Evolutionary conservation across 2,888 invertebrate species (phyloP), one percentile per base, ranked within the genome.

Genomic region (Aproaerema taeniolella): DNA sequence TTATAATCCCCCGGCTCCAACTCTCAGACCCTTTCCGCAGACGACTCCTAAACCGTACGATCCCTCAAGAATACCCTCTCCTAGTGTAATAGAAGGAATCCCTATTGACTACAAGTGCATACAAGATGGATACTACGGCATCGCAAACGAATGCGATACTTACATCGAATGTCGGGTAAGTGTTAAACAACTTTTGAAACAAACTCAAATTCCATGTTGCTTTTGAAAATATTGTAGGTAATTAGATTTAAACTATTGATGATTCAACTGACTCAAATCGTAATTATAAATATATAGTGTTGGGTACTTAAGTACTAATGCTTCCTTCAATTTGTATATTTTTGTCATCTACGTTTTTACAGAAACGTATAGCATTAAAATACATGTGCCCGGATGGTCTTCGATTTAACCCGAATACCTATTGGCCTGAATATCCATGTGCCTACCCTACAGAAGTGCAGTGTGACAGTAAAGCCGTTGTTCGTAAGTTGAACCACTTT

Each of bases 401-500:
- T 14, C 77, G 92, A 6, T 94, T 92, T 67, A 93, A 93, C 55
- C 88, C 90, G 1, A 88, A 89, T 10, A 79, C 85, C 1, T 82
- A 88, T 3, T 71, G 73, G 38, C 88, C 88, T 17, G 87, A 89
- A 30, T 93, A 90, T 55, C 93, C 93, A 2, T 95, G 95, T 53
- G 90, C 91, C 48, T 93, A 93, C 69, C 93, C 94, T 8, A 90
- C 91, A 39, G 93, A 93, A 56, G 91, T 93, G 1, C 85, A 90
- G 53, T 95, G 95, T 61, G 77, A 74, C 2, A 89, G 88, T 42
- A 83, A 91, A 50, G 68, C 88, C 2, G 74, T 75, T 17, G 42
- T 39, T 50, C 63, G 67, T 68, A 61, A 42, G 67, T 58, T 9
- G 2, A n/a, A n/a, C n/a, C n/a, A n/a, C 9, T n/a, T n/a, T n/a